These are phyloP conservation scores for Luscinia luscinia DNA, from an alignment of 2,797 vertebrate species.

Conservation along the genomic window DNA sequence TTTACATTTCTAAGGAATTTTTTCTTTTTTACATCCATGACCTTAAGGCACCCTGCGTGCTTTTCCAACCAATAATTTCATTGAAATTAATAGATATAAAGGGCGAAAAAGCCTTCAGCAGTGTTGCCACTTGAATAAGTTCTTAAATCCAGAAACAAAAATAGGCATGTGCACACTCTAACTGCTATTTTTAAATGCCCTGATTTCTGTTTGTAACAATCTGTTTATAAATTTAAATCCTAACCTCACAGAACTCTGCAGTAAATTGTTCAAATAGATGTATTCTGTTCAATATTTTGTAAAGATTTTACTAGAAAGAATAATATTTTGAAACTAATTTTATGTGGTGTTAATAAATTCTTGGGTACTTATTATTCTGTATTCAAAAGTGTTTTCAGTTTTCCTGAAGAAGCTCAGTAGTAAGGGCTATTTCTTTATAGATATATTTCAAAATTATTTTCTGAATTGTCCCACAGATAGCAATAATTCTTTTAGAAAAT, in stretches of 20 bases:
- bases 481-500: background rate
- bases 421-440: background rate
- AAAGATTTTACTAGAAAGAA: background rate
- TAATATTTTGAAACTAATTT: background rate
- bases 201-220: background rate
- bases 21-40: background rate
- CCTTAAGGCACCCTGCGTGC: background rate
- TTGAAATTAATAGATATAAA: background rate
- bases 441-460: background rate
- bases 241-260: background rate
- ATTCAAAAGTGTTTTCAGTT: background rate
- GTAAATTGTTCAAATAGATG: background rate
- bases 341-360: background rate
- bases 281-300: background rate
- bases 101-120: background rate
- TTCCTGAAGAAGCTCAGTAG: background rate
- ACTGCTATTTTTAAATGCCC: conserved; percentile 17
- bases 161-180: background rate
- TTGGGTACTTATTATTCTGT: background rate
- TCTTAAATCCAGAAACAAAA: background rate
- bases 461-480: background rate
- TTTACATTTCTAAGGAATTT: background rate
- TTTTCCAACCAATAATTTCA: background rate
- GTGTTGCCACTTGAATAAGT: background rate
- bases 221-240: background rate